These are phyloP conservation scores for Plebejus anna DNA, from an alignment of 2,888 invertebrate genomes.

Conservation along the genomic window DNA sequence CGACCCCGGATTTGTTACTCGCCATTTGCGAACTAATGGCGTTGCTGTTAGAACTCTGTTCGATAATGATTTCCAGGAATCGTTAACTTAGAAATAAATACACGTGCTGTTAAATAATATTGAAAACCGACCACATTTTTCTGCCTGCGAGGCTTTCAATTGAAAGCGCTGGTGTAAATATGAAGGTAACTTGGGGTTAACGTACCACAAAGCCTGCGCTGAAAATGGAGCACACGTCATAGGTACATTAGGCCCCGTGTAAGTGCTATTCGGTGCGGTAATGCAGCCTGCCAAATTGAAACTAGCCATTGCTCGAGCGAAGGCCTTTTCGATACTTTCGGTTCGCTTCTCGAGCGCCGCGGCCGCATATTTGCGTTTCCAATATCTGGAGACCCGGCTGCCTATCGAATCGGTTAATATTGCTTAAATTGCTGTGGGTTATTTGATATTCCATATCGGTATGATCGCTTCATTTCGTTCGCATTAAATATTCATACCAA, in stretches of 20 bases:
- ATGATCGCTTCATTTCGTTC: constrained; percentile 10
- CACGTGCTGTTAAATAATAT: not conserved
- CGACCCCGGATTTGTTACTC: not conserved
- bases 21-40: not conserved
- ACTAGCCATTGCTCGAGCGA: constrained; percentile 58
- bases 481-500: not conserved
- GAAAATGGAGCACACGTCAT: constrained; percentile 28
- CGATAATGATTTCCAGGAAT: not conserved
- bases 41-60: not conserved
- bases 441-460: constrained; percentile 54
- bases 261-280: constrained; percentile 63
- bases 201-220: constrained; percentile 28
- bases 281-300: constrained; percentile 69
- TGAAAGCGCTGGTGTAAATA: constrained; percentile 14
- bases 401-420: constrained; percentile 51
- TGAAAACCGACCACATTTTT: not conserved
- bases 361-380: constrained; percentile 46
- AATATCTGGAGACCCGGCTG: constrained; percentile 39
- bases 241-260: constrained; percentile 45
- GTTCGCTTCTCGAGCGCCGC: constrained; percentile 45
- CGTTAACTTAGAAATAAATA: not conserved
- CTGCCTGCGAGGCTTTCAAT: not conserved
- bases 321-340: constrained; percentile 50
- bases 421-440: constrained; percentile 46
- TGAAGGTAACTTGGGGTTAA: constrained; percentile 19